Percentiles rank a stretch among this genome's conserved stretches.
Conservation (phyloP, 2,888 invertebrate species). For the Phyllotreta cruciferae region DNA sequence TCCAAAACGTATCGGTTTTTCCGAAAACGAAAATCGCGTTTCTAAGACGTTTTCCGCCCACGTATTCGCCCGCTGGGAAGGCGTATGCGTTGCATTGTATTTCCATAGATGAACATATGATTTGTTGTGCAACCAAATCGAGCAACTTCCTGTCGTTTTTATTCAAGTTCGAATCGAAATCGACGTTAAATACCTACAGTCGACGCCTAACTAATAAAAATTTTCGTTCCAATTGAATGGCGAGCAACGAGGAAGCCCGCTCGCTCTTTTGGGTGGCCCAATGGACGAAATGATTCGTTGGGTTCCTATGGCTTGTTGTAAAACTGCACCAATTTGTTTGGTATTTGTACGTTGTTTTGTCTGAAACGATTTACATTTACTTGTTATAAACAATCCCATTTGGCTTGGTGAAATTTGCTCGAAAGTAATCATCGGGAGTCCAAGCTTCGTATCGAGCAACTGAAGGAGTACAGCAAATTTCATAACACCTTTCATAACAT, state of each 20-base stretch:
- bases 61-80: conserved; percentile 30
- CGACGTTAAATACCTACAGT: conserved; percentile 24
- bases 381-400: no score
- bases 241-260: not conserved
- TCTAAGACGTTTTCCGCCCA: conserved; percentile 29
- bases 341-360: no score
- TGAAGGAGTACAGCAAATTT: no score
- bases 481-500: no score
- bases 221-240: conserved; percentile 9
- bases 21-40: conserved; percentile 4
- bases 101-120: conserved; percentile 41
- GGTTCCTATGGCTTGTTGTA: no score
- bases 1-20: not conserved
- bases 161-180: conserved; percentile 18
- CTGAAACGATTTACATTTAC: no score
- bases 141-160: conserved; percentile 42
- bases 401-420: no score
- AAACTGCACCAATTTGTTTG: no score
- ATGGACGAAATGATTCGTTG: no score
- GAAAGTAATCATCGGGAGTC: no score
- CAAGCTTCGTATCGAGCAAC: no score
- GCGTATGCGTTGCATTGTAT: conserved; percentile 39
- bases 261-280: no score
- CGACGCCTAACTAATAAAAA: conserved; percentile 27
- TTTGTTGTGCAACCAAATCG: conserved; percentile 42